These are phyloP conservation scores for Pelobates cultripes DNA, from an alignment of 2,797 vertebrate species.

Conservation along the genomic window DNA sequence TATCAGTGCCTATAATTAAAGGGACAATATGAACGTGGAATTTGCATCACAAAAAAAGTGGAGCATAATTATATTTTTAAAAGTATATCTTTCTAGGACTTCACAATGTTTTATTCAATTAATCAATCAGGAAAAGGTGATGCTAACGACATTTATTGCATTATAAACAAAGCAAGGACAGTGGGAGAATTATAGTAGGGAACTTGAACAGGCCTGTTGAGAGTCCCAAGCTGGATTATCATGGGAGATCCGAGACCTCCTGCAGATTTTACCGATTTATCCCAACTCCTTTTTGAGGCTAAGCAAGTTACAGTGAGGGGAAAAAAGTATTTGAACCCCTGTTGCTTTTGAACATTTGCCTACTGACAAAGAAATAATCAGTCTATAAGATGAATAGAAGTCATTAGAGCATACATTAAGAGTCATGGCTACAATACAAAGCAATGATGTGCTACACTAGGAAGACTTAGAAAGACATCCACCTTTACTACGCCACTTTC, in stretches of 20 bases:
- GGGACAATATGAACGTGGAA: too few relatives aligned
- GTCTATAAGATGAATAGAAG: too few relatives aligned
- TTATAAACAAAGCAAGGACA: neutral
- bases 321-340: too few relatives aligned
- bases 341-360: too few relatives aligned
- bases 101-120: neutral
- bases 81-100: neutral
- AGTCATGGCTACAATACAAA: too few relatives aligned
- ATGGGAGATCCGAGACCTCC: conserved; percentile 10
- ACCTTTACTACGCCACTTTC: too few relatives aligned
- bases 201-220: conserved; percentile 3
- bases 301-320: neutral
- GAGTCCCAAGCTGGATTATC: conserved; percentile 21
- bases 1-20: too few relatives aligned
- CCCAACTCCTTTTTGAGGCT: conserved; percentile 2
- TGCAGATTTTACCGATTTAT: conserved; percentile 15
- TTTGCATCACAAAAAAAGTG: neutral
- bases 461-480: too few relatives aligned
- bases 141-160: conserved; percentile 9
- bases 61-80: neutral
- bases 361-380: too few relatives aligned
- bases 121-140: conserved; percentile 4
- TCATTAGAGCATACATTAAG: too few relatives aligned
- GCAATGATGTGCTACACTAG: too few relatives aligned
- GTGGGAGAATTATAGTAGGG: conserved; percentile 2